Percentiles rank a stretch among this genome's conserved stretches.
Conservation (phyloP, 2,888 invertebrate genomes). For the Noctua janthina region DNA sequence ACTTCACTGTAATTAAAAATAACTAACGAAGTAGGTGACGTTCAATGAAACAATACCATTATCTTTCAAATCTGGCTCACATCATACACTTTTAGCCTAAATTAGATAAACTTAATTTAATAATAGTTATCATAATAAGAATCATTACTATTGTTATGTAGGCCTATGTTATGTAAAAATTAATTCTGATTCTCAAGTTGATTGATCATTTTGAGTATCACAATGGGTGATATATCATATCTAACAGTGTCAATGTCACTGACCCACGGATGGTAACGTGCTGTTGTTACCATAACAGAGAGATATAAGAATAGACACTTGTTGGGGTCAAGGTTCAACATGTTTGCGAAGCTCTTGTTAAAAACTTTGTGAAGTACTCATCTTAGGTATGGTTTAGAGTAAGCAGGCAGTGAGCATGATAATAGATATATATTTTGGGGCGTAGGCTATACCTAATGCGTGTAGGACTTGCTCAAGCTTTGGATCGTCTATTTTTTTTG, state of each 20-base stretch:
- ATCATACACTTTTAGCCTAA: slow-evolving; percentile 34
- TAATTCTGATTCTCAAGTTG: slow-evolving; percentile 50
- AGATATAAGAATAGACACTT: slow-evolving; percentile 40
- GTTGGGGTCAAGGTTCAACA: slow-evolving; percentile 50
- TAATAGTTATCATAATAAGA: slow-evolving; percentile 51
- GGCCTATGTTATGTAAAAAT: slow-evolving; percentile 54
- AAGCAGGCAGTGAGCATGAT: neutral
- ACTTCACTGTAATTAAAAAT: slow-evolving; percentile 21
- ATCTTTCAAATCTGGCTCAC: slow-evolving; percentile 46
- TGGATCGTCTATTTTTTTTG: neutral
- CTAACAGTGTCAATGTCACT: slow-evolving; percentile 76
- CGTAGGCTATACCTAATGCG: no score
- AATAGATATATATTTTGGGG: neutral
- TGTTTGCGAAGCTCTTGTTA: slow-evolving; percentile 17
- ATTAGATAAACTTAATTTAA: slow-evolving; percentile 43
- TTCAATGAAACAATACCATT: slow-evolving; percentile 30
- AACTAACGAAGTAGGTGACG: neutral
- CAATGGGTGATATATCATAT: slow-evolving; percentile 62
- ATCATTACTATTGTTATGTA: slow-evolving; percentile 54
- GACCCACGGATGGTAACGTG: slow-evolving; percentile 63
- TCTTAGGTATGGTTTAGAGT: neutral
- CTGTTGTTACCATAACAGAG: slow-evolving; percentile 52
- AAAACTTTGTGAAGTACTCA: slow-evolving; percentile 11
- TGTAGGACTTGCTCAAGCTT: neutral
- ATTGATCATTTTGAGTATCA: slow-evolving; percentile 61